Conservation (phyloP, 1,140 invertebrate species). For the Mamestra configurata region DNA sequence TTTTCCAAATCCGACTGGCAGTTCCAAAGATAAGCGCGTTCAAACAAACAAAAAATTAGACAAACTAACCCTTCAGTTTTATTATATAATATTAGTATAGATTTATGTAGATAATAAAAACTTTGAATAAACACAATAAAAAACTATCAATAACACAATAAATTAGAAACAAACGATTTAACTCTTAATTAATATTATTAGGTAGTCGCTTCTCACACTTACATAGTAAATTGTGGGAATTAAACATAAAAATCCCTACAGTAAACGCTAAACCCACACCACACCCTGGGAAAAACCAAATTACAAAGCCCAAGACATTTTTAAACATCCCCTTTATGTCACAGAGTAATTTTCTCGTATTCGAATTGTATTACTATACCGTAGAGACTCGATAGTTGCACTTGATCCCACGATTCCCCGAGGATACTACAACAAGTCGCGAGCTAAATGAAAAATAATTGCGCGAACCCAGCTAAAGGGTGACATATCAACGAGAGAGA, state of each 20-base stretch:
- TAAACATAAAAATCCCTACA: conserved; percentile 9
- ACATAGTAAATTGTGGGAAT: conserved; percentile 24
- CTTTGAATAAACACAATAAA: too few species aligned
- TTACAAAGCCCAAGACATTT: conserved; percentile 72
- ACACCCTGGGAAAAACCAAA: conserved; percentile 67
- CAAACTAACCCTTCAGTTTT: too few species aligned
- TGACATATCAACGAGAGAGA: conserved; percentile 49
- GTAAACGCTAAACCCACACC: conserved; percentile 20
- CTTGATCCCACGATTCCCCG: conserved; percentile 80
- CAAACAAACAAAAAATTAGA: too few species aligned
- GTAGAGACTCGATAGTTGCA: conserved; percentile 63
- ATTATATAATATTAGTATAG: too few species aligned
- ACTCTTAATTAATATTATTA: background rate
- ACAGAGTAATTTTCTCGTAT: conserved; percentile 77
- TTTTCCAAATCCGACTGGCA: too few species aligned
- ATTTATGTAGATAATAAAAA: too few species aligned
- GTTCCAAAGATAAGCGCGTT: too few species aligned
- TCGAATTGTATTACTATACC: conserved; percentile 78
- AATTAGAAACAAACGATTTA: too few species aligned
- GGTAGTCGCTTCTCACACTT: background rate
- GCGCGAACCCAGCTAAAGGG: conserved; percentile 58
- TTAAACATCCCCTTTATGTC: conserved; percentile 59
- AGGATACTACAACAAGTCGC: conserved; percentile 73
- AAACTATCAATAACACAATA: too few species aligned
- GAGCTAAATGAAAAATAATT: conserved; percentile 87